Evolutionary conservation across 2,797 vertebrate species (phyloP).

Genomic region (Chrosomus eos): DNA sequence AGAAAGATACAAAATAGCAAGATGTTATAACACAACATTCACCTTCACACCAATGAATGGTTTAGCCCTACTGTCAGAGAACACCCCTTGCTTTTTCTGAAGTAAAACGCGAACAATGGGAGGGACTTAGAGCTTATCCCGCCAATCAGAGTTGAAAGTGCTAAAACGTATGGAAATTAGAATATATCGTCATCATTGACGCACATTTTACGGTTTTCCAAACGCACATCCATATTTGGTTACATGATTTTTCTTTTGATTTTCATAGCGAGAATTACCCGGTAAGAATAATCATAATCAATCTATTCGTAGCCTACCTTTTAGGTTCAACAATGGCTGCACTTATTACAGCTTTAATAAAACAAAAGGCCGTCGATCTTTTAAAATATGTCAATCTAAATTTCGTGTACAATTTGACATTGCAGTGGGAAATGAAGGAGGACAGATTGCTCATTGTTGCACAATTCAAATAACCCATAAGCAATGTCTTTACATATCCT

Average conservation of each 20-base stretch:
- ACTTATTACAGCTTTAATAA: not conserved
- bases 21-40: no score
- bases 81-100: constrained; percentile 20
- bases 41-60: not conserved
- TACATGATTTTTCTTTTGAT: not conserved
- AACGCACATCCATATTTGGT: not conserved
- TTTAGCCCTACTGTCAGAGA: not conserved
- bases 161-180: not conserved
- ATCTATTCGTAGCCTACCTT: not conserved
- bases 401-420: not conserved
- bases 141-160: constrained; percentile 41
- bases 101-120: not conserved
- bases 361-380: not conserved
- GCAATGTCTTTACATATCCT: not conserved
- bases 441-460: not conserved
- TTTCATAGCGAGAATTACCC: not conserved
- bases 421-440: not conserved
- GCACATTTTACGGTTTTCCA: not conserved
- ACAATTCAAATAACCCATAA: not conserved
- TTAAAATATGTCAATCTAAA: not conserved
- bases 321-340: not conserved
- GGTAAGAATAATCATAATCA: no score
- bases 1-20: not conserved
- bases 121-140: not conserved
- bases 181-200: constrained; percentile 35